Conservation (phyloP, 35 echinoderm and acorn worm species). For the Amphiura filiformis region DNA sequence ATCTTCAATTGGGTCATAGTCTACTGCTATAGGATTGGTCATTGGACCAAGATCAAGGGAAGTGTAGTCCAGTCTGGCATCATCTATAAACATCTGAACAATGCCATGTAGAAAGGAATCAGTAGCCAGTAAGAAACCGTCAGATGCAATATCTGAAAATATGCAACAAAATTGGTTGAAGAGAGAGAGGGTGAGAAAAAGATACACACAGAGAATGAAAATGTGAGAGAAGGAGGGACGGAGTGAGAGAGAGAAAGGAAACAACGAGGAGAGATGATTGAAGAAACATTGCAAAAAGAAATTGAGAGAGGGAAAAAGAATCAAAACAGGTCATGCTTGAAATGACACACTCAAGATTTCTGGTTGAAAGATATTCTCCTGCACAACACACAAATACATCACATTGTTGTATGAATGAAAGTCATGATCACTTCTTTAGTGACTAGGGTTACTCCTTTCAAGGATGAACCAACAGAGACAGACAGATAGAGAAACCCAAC, state of each 20-base stretch:
- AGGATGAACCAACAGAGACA: too few relatives aligned
- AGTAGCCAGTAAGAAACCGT: conserved; percentile 34
- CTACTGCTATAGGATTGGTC: conserved; percentile 32
- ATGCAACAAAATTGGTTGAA: not conserved
- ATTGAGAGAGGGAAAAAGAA: too few relatives aligned
- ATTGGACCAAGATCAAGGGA: conserved; percentile 25
- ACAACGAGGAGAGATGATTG: too few relatives aligned
- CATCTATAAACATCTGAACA: conserved; percentile 38
- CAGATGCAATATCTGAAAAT: conserved; percentile 34
- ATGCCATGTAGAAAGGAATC: conserved; percentile 49
- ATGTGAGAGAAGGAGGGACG: not conserved
- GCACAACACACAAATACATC: too few relatives aligned
- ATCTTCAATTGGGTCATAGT: conserved; percentile 28
- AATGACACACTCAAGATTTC: too few relatives aligned
- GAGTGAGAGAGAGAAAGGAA: not conserved
- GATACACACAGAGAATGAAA: not conserved
- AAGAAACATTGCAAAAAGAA: too few relatives aligned
- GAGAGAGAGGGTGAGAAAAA: not conserved
- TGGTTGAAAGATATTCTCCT: too few relatives aligned
- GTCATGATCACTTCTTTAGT: too few relatives aligned
- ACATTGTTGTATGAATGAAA: too few relatives aligned
- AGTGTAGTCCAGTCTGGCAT: not conserved
- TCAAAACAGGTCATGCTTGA: too few relatives aligned
- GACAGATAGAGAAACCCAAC: too few relatives aligned
- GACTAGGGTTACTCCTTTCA: too few relatives aligned